A percentile compares a stretch with the other conserved stretches of the same genome.
Evolutionary conservation across 2,888 invertebrate species (phyloP).

Genomic region (Ormyrus labotus): DNA sequence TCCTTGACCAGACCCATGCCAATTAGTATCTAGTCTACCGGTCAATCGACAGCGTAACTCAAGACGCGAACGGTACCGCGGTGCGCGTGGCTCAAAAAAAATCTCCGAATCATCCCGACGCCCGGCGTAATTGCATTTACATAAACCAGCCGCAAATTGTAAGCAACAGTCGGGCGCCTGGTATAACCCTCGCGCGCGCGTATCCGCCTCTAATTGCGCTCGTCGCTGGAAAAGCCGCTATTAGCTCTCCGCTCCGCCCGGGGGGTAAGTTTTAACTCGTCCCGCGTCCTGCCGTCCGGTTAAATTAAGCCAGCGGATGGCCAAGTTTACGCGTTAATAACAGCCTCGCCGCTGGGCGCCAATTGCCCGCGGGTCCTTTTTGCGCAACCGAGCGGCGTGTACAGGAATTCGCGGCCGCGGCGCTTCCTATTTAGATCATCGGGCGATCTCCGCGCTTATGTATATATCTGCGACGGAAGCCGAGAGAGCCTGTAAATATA

Average conservation of each 20-base stretch:
- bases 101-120: constrained; percentile 1
- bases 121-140: constrained; percentile 32
- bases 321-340: constrained; percentile 10
- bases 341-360: background rate
- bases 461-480: constrained; percentile 1
- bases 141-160: constrained; percentile 13
- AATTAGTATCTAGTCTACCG: background rate
- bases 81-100: background rate
- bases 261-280: background rate
- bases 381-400: background rate
- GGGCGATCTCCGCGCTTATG: background rate
- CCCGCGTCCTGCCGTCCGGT: background rate
- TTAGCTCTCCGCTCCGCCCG: background rate
- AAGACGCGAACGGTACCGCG: constrained; percentile 14
- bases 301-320: constrained; percentile 20
- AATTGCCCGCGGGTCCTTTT: background rate
- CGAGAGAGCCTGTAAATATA: background rate
- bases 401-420: background rate
- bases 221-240: too few relatives aligned
- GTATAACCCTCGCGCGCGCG: too few relatives aligned
- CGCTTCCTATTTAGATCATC: constrained; percentile 18
- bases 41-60: too few relatives aligned
- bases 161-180: too few relatives aligned
- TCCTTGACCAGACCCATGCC: background rate
- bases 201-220: background rate